A percentile compares a stretch with the other conserved stretches of the same genome.
phyloP scores from a whole-genome alignment of 1,140 invertebrate genomes.

The Delia radicum region DNA sequence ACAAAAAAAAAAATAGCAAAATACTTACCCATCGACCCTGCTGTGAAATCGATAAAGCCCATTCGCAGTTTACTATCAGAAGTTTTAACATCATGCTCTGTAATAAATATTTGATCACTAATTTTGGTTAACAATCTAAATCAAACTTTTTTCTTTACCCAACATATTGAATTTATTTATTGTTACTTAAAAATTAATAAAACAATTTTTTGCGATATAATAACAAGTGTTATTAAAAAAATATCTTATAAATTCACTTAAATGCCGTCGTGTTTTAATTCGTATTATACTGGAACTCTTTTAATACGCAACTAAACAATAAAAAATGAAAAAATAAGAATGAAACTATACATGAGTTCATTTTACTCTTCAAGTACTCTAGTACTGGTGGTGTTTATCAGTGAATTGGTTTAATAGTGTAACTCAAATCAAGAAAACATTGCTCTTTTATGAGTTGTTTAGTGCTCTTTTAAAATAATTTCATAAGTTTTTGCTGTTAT shows the following conservation, averaged over 20 bases:
- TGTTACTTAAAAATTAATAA: background rate
- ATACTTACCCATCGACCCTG: conserved; percentile 68
- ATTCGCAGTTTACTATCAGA: background rate
- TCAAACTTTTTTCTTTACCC: background rate
- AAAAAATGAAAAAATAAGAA: background rate
- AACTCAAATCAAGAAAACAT: too few species aligned
- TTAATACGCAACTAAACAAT: conserved; percentile 8
- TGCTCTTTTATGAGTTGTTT: background rate
- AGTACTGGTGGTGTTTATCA: background rate
- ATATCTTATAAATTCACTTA: background rate
- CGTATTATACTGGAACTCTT: background rate
- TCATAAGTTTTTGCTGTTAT: conserved; percentile 20
- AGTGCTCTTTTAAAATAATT: background rate
- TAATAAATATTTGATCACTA: background rate
- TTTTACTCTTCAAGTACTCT: too few species aligned
- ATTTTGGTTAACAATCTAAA: background rate
- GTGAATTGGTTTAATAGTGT: too few species aligned
- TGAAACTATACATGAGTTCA: too few species aligned
- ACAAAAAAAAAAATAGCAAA: background rate
- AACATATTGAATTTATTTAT: background rate
- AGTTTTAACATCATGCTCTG: background rate
- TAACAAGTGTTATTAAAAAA: background rate
- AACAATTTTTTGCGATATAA: background rate
- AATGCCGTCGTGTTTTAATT: too few species aligned
- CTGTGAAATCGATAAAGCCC: conserved; percentile 69